A percentile compares a stretch with the other conserved stretches of the same genome.
phyloP scores from a whole-genome alignment of 2,888 invertebrate species.

The Machimus atricapillus region DNA sequence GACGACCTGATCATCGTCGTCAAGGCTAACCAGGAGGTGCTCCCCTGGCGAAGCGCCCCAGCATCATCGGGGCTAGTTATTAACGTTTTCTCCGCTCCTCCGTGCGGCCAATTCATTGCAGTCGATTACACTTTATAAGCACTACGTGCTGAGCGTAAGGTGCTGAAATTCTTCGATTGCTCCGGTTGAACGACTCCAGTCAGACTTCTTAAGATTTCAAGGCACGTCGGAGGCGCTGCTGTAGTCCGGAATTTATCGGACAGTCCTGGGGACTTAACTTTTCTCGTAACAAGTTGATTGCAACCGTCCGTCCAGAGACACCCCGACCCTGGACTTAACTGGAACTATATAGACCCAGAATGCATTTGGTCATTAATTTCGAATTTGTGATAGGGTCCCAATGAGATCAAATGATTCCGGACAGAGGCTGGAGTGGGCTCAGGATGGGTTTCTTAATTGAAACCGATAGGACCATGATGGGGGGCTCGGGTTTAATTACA shows the following conservation, averaged over 20 bases:
- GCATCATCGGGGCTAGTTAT: background rate
- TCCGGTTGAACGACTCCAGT: background rate
- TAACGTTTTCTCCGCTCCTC: background rate
- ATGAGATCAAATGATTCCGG: background rate
- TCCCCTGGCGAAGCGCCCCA: background rate
- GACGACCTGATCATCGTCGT: background rate
- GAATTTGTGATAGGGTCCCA: background rate
- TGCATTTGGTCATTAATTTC: background rate
- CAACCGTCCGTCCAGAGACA: background rate
- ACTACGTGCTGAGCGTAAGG: background rate
- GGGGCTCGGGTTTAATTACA: background rate
- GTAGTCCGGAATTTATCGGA: background rate
- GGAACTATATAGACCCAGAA: background rate
- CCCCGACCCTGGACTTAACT: background rate
- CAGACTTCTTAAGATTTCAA: background rate
- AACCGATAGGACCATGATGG: background rate
- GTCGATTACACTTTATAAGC: background rate
- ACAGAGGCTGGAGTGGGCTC: background rate
- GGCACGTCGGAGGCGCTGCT: background rate
- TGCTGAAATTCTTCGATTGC: background rate
- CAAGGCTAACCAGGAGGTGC: background rate
- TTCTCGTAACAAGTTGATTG: background rate
- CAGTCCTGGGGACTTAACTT: background rate
- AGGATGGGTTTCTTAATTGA: background rate
- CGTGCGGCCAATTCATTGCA: background rate